Evolutionary conservation across 2,888 invertebrate genomes (phyloP), one percentile per base, ranked within the genome.

Genomic region (Morinoia aosen): DNA sequence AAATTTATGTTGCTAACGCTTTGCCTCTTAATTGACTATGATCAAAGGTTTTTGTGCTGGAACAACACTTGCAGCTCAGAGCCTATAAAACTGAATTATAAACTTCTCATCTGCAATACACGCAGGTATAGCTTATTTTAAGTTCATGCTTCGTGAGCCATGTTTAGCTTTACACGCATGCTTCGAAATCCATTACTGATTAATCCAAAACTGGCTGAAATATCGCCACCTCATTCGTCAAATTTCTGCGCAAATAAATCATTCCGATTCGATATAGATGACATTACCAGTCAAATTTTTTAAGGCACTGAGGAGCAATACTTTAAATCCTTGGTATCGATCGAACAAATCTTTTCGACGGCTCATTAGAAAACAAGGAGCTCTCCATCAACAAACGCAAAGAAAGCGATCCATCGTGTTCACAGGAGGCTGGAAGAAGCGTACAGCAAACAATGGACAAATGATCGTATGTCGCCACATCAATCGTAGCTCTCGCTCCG

Each of bases 391-490:
- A 48, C 90, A 48, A 11, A 76, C 40, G 90, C 39, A 90, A 40
- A 48, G 90, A 40, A 48, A 90, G 90, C 25, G 93, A 93, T 93
- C 93, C 93, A 57, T 93, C 93, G 33, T 56, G 57, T 12, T 57
- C 48, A 93, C 56, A 57, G 33, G 57, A 93, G 33, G 57, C 57
- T 57, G n/a, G 25, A 33, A 93, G 56, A 93, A 93, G 93, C 57
- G 93, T 93, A 93, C 57, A 57, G 57, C 93, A 93, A 93, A 93
- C 93, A 93, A 93, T 57, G 57, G 93, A 93, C 93, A 57, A 93
- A 93, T 93, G 93, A 93, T 93, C 57, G 93, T 48, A 48, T 93
- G 93, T 93, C 93, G 57, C 93, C 93, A 93, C 93, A 93, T 93
- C 93, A 57, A 93, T 93, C 57, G 93, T 57, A 93, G 57, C 57